phyloP scores from a whole-genome alignment of 2,797 vertebrate species.

The Cossypha polioptera region DNA sequence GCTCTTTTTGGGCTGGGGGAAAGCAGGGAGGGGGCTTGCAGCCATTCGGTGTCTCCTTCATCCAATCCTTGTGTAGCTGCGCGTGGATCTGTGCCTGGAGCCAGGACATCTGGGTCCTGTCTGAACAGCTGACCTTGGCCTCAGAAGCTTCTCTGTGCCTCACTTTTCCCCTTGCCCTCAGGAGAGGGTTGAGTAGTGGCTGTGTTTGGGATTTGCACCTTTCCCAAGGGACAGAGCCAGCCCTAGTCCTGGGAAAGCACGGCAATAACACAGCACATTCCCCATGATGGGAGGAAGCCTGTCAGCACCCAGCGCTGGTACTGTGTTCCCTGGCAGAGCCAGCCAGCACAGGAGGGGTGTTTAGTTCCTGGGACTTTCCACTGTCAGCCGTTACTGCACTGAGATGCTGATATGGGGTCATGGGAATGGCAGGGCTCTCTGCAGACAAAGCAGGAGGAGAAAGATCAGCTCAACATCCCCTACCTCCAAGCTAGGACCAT shows the following conservation, averaged over 20 bases:
- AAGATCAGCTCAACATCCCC: neutral
- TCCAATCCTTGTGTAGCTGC: conserved; percentile 35
- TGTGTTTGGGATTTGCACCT: neutral
- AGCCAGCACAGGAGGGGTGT: neutral
- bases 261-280: neutral
- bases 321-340: neutral
- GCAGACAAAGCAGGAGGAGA: neutral
- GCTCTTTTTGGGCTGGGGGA: neutral
- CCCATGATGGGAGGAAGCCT: neutral
- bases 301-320: neutral
- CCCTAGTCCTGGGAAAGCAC: neutral
- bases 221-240: neutral
- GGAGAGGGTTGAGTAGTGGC: neutral
- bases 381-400: neutral
- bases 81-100: conserved; percentile 44
- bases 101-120: neutral
- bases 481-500: neutral
- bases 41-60: neutral
- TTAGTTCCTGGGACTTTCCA: neutral
- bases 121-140: conserved; percentile 57
- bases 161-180: neutral
- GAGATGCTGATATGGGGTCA: neutral
- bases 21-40: conserved; percentile 26
- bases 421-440: fast-evolving
- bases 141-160: conserved; percentile 29